These are phyloP conservation scores for Rhagonycha lutea DNA, from an alignment of 2,888 invertebrate genomes.

Conservation along the genomic window DNA sequence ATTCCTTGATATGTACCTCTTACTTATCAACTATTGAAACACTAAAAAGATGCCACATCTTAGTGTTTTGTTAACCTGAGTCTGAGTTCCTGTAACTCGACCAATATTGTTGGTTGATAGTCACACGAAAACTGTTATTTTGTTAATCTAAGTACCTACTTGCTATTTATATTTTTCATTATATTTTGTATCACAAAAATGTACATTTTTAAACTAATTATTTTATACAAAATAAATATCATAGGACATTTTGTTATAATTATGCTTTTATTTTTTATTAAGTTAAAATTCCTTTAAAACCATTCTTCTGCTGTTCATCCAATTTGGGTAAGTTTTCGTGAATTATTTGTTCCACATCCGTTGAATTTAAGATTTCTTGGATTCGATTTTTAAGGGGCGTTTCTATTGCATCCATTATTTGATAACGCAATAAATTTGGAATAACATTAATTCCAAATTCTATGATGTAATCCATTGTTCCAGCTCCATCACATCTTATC, in stretches of 20 bases:
- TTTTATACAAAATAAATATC: constrained; percentile 50
- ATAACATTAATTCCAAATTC: constrained; percentile 81
- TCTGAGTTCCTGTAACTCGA: constrained; percentile 50
- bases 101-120: constrained; percentile 19
- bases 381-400: constrained; percentile 74
- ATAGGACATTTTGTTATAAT: constrained; percentile 24
- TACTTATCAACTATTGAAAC: not conserved
- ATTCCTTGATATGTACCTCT: constrained; percentile 5
- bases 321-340: constrained; percentile 70
- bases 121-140: constrained; percentile 35
- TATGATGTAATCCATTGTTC: constrained; percentile 81
- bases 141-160: constrained; percentile 17
- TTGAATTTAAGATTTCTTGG: constrained; percentile 72
- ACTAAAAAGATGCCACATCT: constrained; percentile 1
- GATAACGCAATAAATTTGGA: constrained; percentile 83
- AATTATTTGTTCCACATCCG: constrained; percentile 76
- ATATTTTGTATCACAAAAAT: constrained; percentile 56
- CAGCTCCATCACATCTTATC: constrained; percentile 80
- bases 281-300: constrained; percentile 44
- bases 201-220: constrained; percentile 54
- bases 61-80: constrained; percentile 43
- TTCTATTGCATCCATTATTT: constrained; percentile 85
- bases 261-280: constrained; percentile 4
- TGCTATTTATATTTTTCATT: constrained; percentile 55
- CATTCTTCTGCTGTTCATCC: constrained; percentile 61